Evolutionary conservation across 2,113 vertebrate genomes (phyloP).

Genomic region (Anthoscopus minutus): DNA sequence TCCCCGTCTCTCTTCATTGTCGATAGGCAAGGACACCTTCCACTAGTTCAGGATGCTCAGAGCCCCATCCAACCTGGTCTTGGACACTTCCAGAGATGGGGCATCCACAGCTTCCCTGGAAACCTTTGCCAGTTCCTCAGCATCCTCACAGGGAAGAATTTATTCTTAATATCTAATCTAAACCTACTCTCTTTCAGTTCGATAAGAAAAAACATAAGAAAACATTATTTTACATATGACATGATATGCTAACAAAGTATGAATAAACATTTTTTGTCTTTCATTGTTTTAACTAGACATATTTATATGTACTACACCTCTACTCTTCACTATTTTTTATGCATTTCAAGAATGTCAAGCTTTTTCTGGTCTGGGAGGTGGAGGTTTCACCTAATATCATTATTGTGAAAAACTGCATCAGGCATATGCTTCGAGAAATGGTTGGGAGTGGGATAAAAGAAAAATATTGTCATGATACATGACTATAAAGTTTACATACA

Average conservation of each 20-base stretch:
- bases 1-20: no score
- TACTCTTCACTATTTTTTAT: neutral
- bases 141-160: neutral
- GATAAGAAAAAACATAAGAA: neutral
- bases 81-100: neutral
- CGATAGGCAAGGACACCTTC: neutral
- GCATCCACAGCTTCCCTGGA: neutral
- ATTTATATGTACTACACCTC: neutral
- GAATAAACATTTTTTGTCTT: neutral
- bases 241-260: neutral
- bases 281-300: neutral
- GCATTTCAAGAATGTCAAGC: neutral
- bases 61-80: neutral
- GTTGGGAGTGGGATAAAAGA: neutral
- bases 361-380: neutral
- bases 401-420: neutral
- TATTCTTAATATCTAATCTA: neutral
- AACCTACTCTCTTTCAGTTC: neutral
- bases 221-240: neutral
- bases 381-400: neutral
- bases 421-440: neutral
- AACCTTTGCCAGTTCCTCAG: neutral
- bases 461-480: neutral
- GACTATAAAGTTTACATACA: neutral
- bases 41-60: accelerated